Conservation (phyloP, 2,888 invertebrate genomes). For the Macrosiphum euphorbiae region DNA sequence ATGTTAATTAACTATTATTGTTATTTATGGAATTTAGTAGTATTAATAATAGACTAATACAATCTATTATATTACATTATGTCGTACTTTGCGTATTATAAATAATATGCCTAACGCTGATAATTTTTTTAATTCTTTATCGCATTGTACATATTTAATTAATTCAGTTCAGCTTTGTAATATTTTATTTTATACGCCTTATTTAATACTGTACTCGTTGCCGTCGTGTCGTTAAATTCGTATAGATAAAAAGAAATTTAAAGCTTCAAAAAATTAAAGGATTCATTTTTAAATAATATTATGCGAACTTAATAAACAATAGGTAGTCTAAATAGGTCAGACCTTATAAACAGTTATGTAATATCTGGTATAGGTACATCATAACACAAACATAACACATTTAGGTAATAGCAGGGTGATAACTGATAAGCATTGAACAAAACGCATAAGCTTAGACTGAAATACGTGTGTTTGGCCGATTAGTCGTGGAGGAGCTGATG, state of each 20-base stretch:
- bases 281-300: not conserved
- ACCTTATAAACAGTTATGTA: not conserved
- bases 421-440: not conserved
- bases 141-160: too few relatives aligned
- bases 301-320: not conserved
- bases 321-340: too few relatives aligned
- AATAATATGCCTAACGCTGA: too few relatives aligned
- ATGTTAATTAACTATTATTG: not conserved
- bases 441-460: not conserved
- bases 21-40: not conserved
- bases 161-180: too few relatives aligned
- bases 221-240: too few relatives aligned
- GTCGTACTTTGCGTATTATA: too few relatives aligned
- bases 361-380: not conserved
- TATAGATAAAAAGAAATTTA: too few relatives aligned
- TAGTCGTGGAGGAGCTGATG: constrained; percentile 36
- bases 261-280: not conserved
- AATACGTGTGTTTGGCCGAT: constrained; percentile 13
- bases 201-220: too few relatives aligned
- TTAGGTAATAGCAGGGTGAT: not conserved
- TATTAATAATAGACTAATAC: not conserved
- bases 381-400: not conserved
- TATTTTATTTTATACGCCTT: too few relatives aligned
- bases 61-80: too few relatives aligned
- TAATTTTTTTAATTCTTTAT: too few relatives aligned